Conservation (phyloP, 2,888 invertebrate genomes). For the Tanytarsus gracilentus region DNA sequence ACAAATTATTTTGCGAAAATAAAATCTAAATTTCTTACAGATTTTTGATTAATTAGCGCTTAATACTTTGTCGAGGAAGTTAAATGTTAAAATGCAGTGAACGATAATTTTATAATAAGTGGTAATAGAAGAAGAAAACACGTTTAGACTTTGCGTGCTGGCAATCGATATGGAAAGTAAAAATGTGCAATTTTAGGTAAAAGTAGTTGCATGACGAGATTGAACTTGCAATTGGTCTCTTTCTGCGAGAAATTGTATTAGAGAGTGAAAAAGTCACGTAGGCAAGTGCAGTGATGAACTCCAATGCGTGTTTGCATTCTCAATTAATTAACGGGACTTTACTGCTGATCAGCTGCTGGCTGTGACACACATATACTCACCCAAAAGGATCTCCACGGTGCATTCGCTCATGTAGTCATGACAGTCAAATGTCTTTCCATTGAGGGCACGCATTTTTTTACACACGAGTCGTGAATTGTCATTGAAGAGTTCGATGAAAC, state of each 20-base stretch:
- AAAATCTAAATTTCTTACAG: too few species aligned
- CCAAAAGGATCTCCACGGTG: constrained; percentile 71
- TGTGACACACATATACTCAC: constrained; percentile 43
- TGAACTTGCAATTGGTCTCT: too few species aligned
- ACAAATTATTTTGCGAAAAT: too few species aligned
- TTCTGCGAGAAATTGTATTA: too few species aligned
- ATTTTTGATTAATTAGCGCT: too few species aligned
- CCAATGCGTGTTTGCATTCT: neutral
- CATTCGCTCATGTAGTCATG: constrained; percentile 80
- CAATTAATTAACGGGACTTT: too few species aligned
- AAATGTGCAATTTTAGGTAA: neutral
- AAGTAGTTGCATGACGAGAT: neutral
- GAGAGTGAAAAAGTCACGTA: too few species aligned
- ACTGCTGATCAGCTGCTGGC: neutral
- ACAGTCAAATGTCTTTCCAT: constrained; percentile 60
- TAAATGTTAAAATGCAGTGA: neutral
- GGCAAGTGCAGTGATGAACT: neutral
- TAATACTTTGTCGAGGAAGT: neutral
- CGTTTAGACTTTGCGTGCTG: too few species aligned
- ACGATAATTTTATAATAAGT: neutral
- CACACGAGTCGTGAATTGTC: constrained; percentile 69
- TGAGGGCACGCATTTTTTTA: constrained; percentile 59
- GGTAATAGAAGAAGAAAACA: too few species aligned
- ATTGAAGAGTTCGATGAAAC: constrained; percentile 77
- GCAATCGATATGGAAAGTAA: neutral